Base-by-base conservation (phyloP, 2,888 invertebrate genomes). In the Hypselothyrea guttata region DNA sequence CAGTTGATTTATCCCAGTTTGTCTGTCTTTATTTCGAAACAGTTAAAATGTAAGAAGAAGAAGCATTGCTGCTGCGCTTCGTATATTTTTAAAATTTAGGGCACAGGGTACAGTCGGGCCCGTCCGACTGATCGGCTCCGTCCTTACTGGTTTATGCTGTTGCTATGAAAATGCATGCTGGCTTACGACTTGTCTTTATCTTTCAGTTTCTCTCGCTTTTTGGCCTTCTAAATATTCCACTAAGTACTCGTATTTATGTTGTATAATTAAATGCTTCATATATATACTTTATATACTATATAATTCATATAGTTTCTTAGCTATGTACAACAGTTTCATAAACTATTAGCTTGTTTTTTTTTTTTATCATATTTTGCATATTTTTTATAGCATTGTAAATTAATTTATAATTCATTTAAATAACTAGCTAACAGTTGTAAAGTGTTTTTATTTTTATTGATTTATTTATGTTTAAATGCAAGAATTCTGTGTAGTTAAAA, bases 311-410 rank as follows among this genome's bases (percentile, higher is more conserved):
- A 42, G 22, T 22, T 22, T 5, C 62, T 74, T 81, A 73, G 63
- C 78, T 79, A 79, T 79, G 49, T 79, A 79, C 79, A 79, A 84
- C 78, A 79, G 78, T 84, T 79, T 84, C 68, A 84, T 74, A 81
- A 81, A 81, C 76, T 78, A 75, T 83, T 65, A 62, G 72, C 64
- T 71, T 41, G 18, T 30, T 72, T 67, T 52, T 7, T 18, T 35
- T 52, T 44, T 30, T 33, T 35, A 13, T 60, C n/a, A n/a, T n/a
- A n/a, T n/a, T n/a, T n/a, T n/a, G n/a, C n/a, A 48, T 59, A 33
- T 69, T 41, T 40, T 42, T 22, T 55, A 47, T 41, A 31, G 30
- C 27, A 59, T 44, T 28, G 38, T 62, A 69, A 77, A 82, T 75
- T 67, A 70, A 75, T 72, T 73, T 53, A 38, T 28, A 59, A 66